These are phyloP conservation scores for Epicauta chinensis DNA, from an alignment of 1,140 invertebrate genomes.

Conservation along the genomic window DNA sequence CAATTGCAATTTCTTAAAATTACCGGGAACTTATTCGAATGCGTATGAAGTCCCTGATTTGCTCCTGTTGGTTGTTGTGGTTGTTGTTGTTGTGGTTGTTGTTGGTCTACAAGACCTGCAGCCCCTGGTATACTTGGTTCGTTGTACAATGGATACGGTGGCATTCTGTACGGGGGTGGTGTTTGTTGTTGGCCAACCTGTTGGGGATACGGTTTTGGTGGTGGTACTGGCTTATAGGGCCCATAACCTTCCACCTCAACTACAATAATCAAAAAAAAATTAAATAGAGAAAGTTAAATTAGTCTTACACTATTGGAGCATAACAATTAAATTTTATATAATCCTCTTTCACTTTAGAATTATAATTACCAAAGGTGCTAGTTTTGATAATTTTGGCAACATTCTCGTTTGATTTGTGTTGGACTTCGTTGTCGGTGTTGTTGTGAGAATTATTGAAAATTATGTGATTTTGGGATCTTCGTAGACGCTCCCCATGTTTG, in stretches of 20 bases:
- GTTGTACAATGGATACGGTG: slow-evolving; percentile 44
- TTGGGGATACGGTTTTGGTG: slow-evolving; percentile 51
- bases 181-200: slow-evolving; percentile 39
- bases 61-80: too few species aligned
- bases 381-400: slow-evolving; percentile 23
- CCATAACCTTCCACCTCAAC: slow-evolving; percentile 50
- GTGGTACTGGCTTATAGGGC: slow-evolving; percentile 53
- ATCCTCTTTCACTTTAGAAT: background rate
- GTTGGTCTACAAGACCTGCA: slow-evolving; percentile 40
- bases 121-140: slow-evolving; percentile 44
- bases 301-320: background rate
- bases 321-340: background rate
- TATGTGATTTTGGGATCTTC: slow-evolving; percentile 32
- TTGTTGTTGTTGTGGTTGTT: slow-evolving; percentile 46
- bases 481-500: slow-evolving; percentile 36
- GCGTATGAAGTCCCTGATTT: slow-evolving; percentile 56
- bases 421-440: slow-evolving; percentile 11
- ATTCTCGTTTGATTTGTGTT: slow-evolving; percentile 7
- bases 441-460: slow-evolving; percentile 27
- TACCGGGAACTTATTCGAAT: slow-evolving; percentile 74
- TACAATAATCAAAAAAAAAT: slow-evolving; percentile 43
- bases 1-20: slow-evolving; percentile 36
- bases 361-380: slow-evolving; percentile 14
- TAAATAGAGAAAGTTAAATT: background rate
- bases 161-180: slow-evolving; percentile 48